These are phyloP conservation scores for Sylvicola cinctus DNA, from an alignment of 2,888 invertebrate genomes.

Conservation along the genomic window DNA sequence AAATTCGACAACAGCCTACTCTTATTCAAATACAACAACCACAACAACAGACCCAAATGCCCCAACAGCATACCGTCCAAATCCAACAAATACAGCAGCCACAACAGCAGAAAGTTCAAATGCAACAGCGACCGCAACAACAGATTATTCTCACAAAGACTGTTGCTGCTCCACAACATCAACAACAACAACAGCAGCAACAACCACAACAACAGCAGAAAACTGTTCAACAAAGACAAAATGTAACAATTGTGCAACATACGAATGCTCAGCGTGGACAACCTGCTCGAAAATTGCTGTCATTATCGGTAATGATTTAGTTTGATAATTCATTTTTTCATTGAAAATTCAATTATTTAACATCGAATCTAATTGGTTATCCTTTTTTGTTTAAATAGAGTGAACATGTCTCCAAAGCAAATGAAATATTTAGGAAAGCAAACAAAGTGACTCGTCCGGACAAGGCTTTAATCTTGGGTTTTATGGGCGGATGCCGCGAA, in stretches of 20 bases:
- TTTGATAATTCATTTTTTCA: too few species aligned
- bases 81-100: constrained; percentile 22
- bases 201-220: constrained; percentile 13
- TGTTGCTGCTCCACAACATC: constrained; percentile 15
- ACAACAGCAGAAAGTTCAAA: constrained; percentile 11
- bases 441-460: constrained; percentile 92
- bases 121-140: constrained; percentile 3
- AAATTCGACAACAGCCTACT: constrained; percentile 6
- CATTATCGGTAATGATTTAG: constrained; percentile 19
- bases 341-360: constrained; percentile 2
- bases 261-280: constrained; percentile 15
- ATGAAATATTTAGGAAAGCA: constrained; percentile 92
- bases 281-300: constrained; percentile 8
- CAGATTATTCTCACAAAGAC: constrained; percentile 7
- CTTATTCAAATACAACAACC: constrained; percentile 15
- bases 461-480: constrained; percentile 91
- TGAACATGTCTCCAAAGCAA: constrained; percentile 91
- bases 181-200: constrained; percentile 14
- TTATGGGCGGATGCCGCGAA: constrained; percentile 96
- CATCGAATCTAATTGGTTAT: not conserved
- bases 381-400: constrained; percentile 43
- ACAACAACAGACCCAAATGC: constrained; percentile 19
- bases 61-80: constrained; percentile 3
- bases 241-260: constrained; percentile 10
- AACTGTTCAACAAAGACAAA: constrained; percentile 12